These are phyloP conservation scores for Sigmodon hispidus DNA, from an alignment of 2,113 vertebrate genomes.

Conservation along the genomic window DNA sequence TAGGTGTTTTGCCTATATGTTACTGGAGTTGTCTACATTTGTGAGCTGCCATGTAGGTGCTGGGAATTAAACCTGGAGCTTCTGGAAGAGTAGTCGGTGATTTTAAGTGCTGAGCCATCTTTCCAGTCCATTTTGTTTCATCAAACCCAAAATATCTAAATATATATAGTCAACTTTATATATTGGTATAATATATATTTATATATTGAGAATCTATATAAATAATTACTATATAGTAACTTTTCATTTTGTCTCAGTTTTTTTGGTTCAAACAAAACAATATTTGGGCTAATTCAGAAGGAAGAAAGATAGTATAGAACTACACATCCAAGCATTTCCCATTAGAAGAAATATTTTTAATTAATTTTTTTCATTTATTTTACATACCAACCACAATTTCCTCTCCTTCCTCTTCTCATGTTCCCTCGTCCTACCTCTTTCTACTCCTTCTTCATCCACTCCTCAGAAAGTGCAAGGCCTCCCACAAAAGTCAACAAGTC, in stretches of 20 bases:
- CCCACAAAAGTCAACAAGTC: too few relatives aligned
- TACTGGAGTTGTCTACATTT: not conserved
- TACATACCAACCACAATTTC: too few relatives aligned
- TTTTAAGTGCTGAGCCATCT: not conserved
- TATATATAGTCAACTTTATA: not conserved
- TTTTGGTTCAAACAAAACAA: not conserved
- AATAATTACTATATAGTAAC: not conserved
- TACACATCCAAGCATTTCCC: not conserved
- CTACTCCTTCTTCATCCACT: too few relatives aligned
- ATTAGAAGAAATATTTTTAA: not conserved
- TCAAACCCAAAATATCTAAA: not conserved
- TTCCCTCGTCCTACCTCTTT: too few relatives aligned
- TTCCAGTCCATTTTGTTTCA: not conserved
- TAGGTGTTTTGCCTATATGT: not conserved
- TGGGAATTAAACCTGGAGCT: not conserved
- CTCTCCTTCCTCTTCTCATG: too few relatives aligned
- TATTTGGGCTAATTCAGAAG: not conserved
- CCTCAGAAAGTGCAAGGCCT: too few relatives aligned
- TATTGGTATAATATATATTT: not conserved
- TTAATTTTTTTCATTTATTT: too few relatives aligned
- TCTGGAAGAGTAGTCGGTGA: not conserved
- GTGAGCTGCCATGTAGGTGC: not conserved
- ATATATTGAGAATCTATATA: not conserved
- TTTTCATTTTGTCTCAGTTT: slow-evolving; percentile 7
- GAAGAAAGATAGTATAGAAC: not conserved